Percentiles rank a stretch among this genome's conserved stretches.
Conservation (phyloP, 53 echinoderm and acorn worm genomes). For the Stichopus horrens region DNA sequence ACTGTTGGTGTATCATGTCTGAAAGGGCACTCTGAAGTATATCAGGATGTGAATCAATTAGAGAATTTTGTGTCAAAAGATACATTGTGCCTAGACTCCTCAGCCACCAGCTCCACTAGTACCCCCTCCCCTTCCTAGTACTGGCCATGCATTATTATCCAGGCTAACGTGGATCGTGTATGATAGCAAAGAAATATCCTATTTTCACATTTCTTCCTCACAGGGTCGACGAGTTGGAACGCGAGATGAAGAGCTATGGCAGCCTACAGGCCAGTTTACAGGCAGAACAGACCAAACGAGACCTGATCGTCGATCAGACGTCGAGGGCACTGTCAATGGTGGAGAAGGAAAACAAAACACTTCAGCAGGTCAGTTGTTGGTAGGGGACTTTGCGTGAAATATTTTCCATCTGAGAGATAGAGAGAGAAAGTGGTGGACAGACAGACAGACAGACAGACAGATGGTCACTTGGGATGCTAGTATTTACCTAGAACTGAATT, state of each 20-base stretch:
- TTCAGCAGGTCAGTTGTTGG: conserved; percentile 67
- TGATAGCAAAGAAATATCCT: background rate
- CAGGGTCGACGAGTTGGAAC: conserved; percentile 81
- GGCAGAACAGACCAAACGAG: conserved; percentile 79
- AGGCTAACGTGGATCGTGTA: background rate
- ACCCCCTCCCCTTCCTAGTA: too few species aligned
- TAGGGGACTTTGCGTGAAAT: too few species aligned
- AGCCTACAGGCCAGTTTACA: conserved; percentile 59
- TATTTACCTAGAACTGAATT: too few species aligned
- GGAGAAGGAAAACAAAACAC: conserved; percentile 83
- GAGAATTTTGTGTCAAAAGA: background rate
- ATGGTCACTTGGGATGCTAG: too few species aligned
- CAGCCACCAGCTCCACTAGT: background rate
- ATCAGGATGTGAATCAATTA: too few species aligned
- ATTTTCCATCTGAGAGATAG: too few species aligned
- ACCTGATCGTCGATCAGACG: conserved; percentile 84
- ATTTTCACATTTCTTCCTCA: background rate
- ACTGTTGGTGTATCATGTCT: too few species aligned
- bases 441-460: too few species aligned
- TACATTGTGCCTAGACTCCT: background rate
- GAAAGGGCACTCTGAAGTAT: too few species aligned
- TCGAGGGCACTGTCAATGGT: conserved; percentile 72
- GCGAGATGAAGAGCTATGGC: conserved; percentile 65
- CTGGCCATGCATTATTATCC: too few species aligned
- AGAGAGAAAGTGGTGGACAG: too few species aligned